Percentiles rank a stretch among this genome's conserved stretches.
phyloP scores from a whole-genome alignment of 2,113 vertebrate genomes.

The Oryzias woworae region DNA sequence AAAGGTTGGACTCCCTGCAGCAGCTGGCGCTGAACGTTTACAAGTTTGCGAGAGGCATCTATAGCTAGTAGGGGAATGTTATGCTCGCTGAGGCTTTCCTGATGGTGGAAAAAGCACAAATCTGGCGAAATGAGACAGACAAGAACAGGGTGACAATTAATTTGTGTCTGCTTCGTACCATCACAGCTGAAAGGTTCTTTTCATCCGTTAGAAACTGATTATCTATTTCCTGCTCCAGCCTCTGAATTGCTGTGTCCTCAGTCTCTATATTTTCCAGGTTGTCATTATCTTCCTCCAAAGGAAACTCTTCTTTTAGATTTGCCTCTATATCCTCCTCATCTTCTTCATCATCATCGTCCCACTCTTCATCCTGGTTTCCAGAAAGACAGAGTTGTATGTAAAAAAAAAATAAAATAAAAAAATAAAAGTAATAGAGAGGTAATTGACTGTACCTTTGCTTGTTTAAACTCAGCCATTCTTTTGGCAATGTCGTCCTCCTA shows the following conservation, averaged over 20 bases:
- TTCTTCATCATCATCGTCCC: conserved; percentile 62
- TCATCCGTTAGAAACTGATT: conserved; percentile 81
- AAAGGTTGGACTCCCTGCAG: conserved; percentile 79
- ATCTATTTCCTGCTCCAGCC: conserved; percentile 81
- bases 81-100: conserved; percentile 85
- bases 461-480: conserved; percentile 81
- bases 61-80: conserved; percentile 77
- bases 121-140: neutral
- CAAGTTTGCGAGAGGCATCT: conserved; percentile 71
- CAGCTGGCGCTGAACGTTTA: conserved; percentile 74
- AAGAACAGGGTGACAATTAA: neutral
- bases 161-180: conserved; percentile 60
- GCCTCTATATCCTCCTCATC: conserved; percentile 79
- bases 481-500: conserved; percentile 81
- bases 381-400: neutral
- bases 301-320: conserved; percentile 84
- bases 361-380: conserved; percentile 25
- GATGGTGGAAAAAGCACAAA: conserved; percentile 32
- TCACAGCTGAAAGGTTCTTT: conserved; percentile 66
- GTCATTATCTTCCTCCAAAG: conserved; percentile 73
- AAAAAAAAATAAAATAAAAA: neutral
- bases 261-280: conserved; percentile 80
- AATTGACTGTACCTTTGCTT: conserved; percentile 18
- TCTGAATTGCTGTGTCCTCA: conserved; percentile 74
- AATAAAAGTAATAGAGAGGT: neutral